phyloP scores from a whole-genome alignment of 2,888 invertebrate genomes.

The Xylota segnis region DNA sequence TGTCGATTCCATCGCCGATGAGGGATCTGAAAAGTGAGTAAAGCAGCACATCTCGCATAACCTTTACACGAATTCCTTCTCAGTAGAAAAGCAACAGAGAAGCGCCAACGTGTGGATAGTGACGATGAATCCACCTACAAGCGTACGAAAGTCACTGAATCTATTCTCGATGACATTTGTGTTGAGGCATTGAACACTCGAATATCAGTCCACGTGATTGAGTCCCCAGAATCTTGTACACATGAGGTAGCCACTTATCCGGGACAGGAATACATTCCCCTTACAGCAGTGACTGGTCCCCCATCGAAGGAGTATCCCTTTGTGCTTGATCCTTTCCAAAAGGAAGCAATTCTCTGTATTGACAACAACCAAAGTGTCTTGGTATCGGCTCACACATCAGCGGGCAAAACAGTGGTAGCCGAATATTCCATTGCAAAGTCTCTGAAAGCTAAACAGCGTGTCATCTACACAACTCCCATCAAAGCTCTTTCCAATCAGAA shows the following conservation, averaged over 20 bases:
- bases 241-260: constrained; percentile 99
- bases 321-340: constrained; percentile 98
- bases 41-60: constrained; percentile 21
- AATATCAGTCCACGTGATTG: constrained; percentile 94
- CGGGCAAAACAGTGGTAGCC: constrained; percentile 99
- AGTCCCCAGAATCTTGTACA: constrained; percentile 96
- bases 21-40: constrained; percentile 48
- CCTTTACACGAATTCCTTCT: constrained; percentile 3
- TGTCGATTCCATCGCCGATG: constrained; percentile 61
- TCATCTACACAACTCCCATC: constrained; percentile 99
- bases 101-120: constrained; percentile 59
- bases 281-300: constrained; percentile 86
- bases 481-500: constrained; percentile 99
- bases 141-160: constrained; percentile 80
- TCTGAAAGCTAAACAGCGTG: constrained; percentile 96
- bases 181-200: constrained; percentile 91
- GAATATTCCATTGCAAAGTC: constrained; percentile 99
- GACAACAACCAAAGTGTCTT: constrained; percentile 99
- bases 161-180: constrained; percentile 85
- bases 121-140: constrained; percentile 45
- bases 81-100: constrained; percentile 52
- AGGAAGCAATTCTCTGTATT: constrained; percentile 97
- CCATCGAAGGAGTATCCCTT: constrained; percentile 98
- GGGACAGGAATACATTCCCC: constrained; percentile 90
- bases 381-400: constrained; percentile 99